Percentiles rank a stretch among this genome's conserved stretches.
phyloP scores from a whole-genome alignment of 2,888 invertebrate genomes.

The Rhopalosiphum nymphaeae region DNA sequence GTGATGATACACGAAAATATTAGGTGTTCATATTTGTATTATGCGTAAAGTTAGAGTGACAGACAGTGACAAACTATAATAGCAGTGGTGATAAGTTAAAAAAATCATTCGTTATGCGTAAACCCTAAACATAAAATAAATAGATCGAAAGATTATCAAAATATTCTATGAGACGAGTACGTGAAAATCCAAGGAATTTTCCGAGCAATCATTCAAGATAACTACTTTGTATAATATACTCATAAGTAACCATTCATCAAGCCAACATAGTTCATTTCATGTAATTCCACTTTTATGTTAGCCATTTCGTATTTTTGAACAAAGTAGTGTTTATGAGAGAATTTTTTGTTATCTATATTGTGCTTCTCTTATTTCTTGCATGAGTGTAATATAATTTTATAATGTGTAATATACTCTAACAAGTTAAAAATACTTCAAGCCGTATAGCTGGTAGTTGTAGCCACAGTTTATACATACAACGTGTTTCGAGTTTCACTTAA shows the following conservation, averaged over 20 bases:
- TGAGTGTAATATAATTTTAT: neutral
- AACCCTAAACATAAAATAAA: neutral
- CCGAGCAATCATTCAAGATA: neutral
- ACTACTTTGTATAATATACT: neutral
- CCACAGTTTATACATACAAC: neutral
- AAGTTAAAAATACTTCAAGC: neutral
- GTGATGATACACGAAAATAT: neutral
- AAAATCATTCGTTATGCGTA: neutral
- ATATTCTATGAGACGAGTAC: neutral
- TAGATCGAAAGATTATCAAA: neutral
- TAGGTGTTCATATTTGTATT: neutral
- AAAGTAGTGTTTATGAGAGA: neutral
- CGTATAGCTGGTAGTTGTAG: neutral
- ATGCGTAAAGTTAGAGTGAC: neutral
- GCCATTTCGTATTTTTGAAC: neutral
- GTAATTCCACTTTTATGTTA: neutral
- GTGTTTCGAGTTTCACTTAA: neutral
- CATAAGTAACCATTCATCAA: neutral
- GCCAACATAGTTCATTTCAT: neutral
- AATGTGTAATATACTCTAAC: neutral
- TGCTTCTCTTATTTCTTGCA: neutral
- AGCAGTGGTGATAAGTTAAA: neutral
- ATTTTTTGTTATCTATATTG: neutral
- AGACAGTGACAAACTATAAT: neutral
- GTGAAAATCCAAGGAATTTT: neutral